These are phyloP conservation scores for Ostrea edulis DNA, from an alignment of 1,140 invertebrate species.

Conservation along the genomic window DNA sequence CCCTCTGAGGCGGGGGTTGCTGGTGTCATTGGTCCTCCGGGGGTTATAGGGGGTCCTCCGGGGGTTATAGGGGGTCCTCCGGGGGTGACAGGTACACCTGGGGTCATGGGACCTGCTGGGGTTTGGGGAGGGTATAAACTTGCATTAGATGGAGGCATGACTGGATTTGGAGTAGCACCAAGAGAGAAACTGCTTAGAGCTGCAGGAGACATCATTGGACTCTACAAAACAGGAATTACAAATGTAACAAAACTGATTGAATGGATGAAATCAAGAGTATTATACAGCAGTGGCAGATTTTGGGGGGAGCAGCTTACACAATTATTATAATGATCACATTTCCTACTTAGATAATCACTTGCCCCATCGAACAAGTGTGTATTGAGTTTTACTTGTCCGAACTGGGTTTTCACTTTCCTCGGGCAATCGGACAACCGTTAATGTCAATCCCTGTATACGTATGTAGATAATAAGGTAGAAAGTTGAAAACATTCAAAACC, in stretches of 20 bases:
- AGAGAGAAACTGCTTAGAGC: constrained; percentile 68
- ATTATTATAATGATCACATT: too few relatives aligned
- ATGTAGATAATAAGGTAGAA: too few relatives aligned
- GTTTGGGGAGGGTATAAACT: constrained; percentile 70
- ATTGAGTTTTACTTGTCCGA: too few relatives aligned
- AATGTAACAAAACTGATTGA: background rate
- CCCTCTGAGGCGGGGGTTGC: constrained; percentile 96
- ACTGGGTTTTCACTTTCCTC: too few relatives aligned
- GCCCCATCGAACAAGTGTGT: too few relatives aligned
- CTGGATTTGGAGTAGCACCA: constrained; percentile 69
- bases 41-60: constrained; percentile 62
- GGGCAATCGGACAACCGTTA: too few relatives aligned
- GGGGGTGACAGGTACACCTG: constrained; percentile 78
- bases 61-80: constrained; percentile 77
- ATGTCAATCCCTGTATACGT: too few relatives aligned
- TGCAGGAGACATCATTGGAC: constrained; percentile 71
- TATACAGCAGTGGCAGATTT: too few relatives aligned
- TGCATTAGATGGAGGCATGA: constrained; percentile 73
- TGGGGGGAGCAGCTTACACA: too few relatives aligned
- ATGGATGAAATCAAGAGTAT: too few relatives aligned
- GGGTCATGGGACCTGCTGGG: constrained; percentile 59
- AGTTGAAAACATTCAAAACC: too few relatives aligned
- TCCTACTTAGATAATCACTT: too few relatives aligned
- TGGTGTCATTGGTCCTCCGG: constrained; percentile 89
- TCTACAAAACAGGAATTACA: constrained; percentile 61